Evolutionary conservation across 2,113 vertebrate species (phyloP), one percentile per base, ranked within the genome.

Genomic region (Aramus guarauna): DNA sequence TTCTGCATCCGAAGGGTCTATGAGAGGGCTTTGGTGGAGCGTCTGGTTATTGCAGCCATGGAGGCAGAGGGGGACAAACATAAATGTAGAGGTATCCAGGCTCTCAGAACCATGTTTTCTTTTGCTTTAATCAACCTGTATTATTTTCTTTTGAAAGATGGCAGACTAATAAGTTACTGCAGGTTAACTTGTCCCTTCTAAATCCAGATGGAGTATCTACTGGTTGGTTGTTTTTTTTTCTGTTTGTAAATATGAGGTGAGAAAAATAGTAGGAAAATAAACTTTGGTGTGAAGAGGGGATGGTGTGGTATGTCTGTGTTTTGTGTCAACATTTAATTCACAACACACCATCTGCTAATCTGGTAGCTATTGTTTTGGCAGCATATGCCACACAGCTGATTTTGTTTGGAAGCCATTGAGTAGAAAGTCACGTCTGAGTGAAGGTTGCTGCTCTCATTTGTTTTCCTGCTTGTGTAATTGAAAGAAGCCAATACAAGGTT

Each of bases 331-430:
- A 92, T 96, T 96, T 96, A 92, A 93, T 91, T 96, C 83, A 95
- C 77, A 83, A 12, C 55, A 74, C 43, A 36, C 82, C 88, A 93
- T 95, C 92, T 97, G 94, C 80, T 95, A 59, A 88, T 73, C 82
- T 91, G 62, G 60, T 83, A 91, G 88, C 78, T 97, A 90, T 94
- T 97, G 95, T 96, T 95, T 93, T 85, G 90, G 92, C 92, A 88
- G 90, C 83, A 94, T 74, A 36, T 78, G 62, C 41, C 91, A 55
- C 2, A 1, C 77, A 43, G 27, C 71, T 95, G 94, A 75, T 96
- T 88, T 76, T 92, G 71, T 96, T 92, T 88, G 90, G 73, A 92
- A 96, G 63, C 34, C 52, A 67, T 12, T 60, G 58, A 85, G 60
- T 45, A 94, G 92, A 83, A 77, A 92, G 71, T 52, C n/a, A 62